Percentiles rank a stretch among this genome's conserved stretches.
Conservation (phyloP, 2,113 vertebrate genomes). For the Epinephelus fuscoguttatus region DNA sequence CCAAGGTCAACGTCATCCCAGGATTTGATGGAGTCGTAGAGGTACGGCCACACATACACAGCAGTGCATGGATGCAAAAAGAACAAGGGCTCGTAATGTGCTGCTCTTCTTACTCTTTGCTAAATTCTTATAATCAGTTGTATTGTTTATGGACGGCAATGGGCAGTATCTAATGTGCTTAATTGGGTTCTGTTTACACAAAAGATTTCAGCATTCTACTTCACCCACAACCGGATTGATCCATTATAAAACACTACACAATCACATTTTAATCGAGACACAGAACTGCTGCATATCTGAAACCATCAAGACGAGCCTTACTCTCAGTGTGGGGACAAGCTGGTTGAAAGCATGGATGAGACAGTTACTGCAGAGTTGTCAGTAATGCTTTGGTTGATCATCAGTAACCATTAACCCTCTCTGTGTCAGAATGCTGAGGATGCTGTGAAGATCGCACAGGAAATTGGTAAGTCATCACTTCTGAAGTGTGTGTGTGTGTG, state of each 20-base stretch:
- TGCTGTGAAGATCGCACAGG: slow-evolving; percentile 95
- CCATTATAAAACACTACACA: background rate
- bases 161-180: background rate
- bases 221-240: background rate
- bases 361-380: background rate
- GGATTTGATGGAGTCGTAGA: slow-evolving; percentile 98
- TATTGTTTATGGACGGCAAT: background rate
- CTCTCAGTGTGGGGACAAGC: background rate
- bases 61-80: background rate
- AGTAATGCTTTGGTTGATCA: background rate
- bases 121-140: background rate
- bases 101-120: background rate
- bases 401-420: slow-evolving; percentile 71
- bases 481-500: background rate
- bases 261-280: background rate
- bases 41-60: slow-evolving; percentile 77
- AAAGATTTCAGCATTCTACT: background rate
- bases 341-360: background rate
- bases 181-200: background rate
- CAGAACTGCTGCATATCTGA: background rate
- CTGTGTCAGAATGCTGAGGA: slow-evolving; percentile 93
- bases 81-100: background rate
- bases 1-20: slow-evolving; percentile 97
- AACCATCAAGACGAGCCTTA: background rate
- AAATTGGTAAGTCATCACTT: slow-evolving; percentile 90